Conservation (phyloP, 2,888 invertebrate species). For the Magallana nippona region DNA sequence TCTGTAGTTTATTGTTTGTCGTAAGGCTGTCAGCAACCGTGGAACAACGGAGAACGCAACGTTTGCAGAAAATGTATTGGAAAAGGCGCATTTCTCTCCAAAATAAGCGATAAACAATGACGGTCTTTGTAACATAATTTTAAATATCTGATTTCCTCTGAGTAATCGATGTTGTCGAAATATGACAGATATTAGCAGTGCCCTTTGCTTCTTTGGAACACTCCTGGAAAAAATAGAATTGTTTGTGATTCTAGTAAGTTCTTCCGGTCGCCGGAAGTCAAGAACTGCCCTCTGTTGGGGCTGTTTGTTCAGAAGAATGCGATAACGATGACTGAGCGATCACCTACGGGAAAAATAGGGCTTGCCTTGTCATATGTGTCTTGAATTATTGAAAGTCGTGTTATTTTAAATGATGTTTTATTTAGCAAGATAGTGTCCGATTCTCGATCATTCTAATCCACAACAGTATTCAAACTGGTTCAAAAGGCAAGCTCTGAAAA, state of each 20-base stretch:
- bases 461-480: background rate
- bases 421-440: background rate
- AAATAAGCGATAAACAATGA: background rate
- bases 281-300: background rate
- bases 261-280: constrained; percentile 7
- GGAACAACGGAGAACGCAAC: background rate
- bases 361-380: background rate
- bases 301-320: background rate
- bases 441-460: constrained; percentile 5
- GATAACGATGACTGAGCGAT: background rate
- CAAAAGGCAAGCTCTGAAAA: no score
- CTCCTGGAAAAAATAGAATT: background rate
- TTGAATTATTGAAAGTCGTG: constrained; percentile 5
- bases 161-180: background rate
- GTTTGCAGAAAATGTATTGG: background rate
- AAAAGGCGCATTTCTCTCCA: background rate
- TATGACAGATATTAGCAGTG: background rate
- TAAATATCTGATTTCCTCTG: constrained; percentile 8
- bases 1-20: background rate
- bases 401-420: background rate
- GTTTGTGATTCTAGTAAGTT: constrained; percentile 9
- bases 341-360: background rate
- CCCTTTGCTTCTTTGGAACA: constrained; percentile 4
- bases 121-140: background rate
- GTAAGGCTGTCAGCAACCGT: background rate